A percentile compares a stretch with the other conserved stretches of the same genome.
Conservation (phyloP, 2,888 invertebrate species). For the Lasiommata megera region DNA sequence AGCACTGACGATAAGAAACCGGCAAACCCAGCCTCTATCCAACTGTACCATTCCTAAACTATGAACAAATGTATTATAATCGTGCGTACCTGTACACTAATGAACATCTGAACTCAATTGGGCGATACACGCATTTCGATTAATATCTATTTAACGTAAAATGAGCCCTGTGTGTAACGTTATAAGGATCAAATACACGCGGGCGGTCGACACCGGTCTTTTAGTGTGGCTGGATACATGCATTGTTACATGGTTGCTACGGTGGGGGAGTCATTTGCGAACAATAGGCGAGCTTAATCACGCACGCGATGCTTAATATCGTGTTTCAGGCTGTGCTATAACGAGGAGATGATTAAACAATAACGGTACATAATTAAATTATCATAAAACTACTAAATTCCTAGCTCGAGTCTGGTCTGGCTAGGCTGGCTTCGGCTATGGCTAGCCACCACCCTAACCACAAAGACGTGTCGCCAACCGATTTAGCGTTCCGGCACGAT, state of each 20-base stretch:
- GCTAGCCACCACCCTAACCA: no score
- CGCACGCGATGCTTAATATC: slow-evolving; percentile 57
- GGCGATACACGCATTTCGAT: slow-evolving; percentile 9
- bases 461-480: no score
- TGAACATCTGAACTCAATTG: slow-evolving; percentile 8
- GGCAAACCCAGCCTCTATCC: no score
- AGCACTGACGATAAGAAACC: neutral
- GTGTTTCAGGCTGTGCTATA: slow-evolving; percentile 35
- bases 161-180: neutral
- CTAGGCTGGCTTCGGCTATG: no score
- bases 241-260: slow-evolving; percentile 41
- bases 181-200: slow-evolving; percentile 7
- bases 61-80: neutral
- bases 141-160: neutral
- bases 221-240: slow-evolving; percentile 21
- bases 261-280: slow-evolving; percentile 46
- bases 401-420: no score
- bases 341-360: neutral
- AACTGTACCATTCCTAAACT: neutral
- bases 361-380: no score
- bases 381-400: no score
- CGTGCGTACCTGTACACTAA: slow-evolving; percentile 4
- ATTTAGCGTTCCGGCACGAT: no score
- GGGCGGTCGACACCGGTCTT: neutral
- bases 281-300: slow-evolving; percentile 59